These are phyloP conservation scores for Nephrotoma appendiculata DNA, from an alignment of 2,888 invertebrate species.

Conservation along the genomic window DNA sequence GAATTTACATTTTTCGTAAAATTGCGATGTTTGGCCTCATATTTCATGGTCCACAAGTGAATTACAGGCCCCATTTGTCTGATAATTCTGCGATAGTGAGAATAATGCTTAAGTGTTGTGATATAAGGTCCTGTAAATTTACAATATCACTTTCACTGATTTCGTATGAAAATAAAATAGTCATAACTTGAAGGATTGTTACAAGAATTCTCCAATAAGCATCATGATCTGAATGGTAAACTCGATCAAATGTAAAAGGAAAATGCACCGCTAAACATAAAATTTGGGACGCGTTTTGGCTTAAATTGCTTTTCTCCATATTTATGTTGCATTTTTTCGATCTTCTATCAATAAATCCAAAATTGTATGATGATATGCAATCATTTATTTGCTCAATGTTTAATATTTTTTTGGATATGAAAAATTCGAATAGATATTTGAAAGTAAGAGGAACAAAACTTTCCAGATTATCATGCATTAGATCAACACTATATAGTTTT, in stretches of 20 bases:
- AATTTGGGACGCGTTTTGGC: not conserved
- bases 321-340: too few species aligned
- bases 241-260: not conserved
- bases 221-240: not conserved
- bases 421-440: constrained; percentile 4
- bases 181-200: not conserved
- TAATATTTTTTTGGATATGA: constrained; percentile 4
- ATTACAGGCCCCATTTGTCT: not conserved
- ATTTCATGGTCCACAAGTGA: not conserved
- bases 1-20: not conserved
- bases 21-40: too few species aligned
- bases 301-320: not conserved
- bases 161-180: not conserved
- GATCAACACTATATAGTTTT: not conserved
- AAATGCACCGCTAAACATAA: not conserved
- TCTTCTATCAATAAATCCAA: not conserved
- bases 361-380: not conserved
- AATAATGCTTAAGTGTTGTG: too few species aligned
- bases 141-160: not conserved
- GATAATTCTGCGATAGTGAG: not conserved
- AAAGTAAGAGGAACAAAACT: not conserved
- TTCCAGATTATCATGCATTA: not conserved
- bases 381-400: not conserved
- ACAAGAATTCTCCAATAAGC: not conserved
- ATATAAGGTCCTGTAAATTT: not conserved